Conservation (phyloP, 1,140 invertebrate genomes). For the Nomia melanderi region DNA sequence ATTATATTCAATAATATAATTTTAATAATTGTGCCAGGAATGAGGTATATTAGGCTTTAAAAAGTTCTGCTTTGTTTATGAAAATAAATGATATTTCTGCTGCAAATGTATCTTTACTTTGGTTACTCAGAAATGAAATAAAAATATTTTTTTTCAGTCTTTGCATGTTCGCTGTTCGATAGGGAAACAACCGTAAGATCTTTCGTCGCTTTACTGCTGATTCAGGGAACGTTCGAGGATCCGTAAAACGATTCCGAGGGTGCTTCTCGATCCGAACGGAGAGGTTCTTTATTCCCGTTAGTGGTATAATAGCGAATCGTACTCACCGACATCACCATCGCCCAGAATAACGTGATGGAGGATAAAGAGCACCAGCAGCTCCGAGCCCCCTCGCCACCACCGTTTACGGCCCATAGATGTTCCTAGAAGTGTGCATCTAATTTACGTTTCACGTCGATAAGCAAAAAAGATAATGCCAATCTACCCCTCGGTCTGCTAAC, state of each 20-base stretch:
- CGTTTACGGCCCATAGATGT: conserved; percentile 77
- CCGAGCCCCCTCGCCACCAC: conserved; percentile 71
- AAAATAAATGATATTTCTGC: too few species aligned
- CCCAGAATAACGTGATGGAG: conserved; percentile 66
- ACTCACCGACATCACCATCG: conserved; percentile 77
- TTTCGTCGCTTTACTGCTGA: background rate
- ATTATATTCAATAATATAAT: too few species aligned
- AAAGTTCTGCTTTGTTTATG: too few species aligned
- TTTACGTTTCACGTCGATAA: conserved; percentile 20
- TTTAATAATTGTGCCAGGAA: too few species aligned
- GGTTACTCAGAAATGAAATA: too few species aligned
- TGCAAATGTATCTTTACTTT: too few species aligned
- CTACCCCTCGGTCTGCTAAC: background rate
- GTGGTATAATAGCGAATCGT: conserved; percentile 28
- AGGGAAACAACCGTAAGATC: background rate
- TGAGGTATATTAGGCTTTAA: too few species aligned
- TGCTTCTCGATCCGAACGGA: background rate
- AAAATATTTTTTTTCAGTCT: too few species aligned
- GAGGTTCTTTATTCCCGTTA: background rate
- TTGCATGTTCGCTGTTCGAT: too few species aligned
- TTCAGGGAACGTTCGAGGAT: conserved; percentile 1
- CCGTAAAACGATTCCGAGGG: background rate
- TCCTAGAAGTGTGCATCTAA: conserved; percentile 44
- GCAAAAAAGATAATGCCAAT: background rate
- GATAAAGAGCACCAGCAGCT: conserved; percentile 72